phyloP scores from a whole-genome alignment of 1,140 invertebrate species.

The Eriosoma lanigerum region DNA sequence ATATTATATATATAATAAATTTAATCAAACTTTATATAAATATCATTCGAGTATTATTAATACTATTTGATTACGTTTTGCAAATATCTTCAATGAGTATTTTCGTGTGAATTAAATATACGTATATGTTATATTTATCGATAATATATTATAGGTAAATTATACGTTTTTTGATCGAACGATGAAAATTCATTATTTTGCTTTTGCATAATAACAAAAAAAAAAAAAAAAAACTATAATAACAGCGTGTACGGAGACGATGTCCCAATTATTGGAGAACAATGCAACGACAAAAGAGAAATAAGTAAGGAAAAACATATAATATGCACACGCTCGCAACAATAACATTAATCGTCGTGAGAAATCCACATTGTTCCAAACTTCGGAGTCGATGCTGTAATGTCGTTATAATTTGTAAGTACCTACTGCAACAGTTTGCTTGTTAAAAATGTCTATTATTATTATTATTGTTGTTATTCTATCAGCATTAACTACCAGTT shows the following conservation, averaged over 20 bases:
- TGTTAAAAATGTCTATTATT: slow-evolving; percentile 35
- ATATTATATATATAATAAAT: too few species aligned
- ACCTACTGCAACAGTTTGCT: not conserved
- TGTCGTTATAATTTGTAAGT: not conserved
- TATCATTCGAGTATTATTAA: too few species aligned
- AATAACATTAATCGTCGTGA: slow-evolving; percentile 24
- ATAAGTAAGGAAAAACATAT: not conserved
- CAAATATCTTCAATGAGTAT: too few species aligned
- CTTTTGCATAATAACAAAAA: not conserved
- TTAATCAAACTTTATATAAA: too few species aligned
- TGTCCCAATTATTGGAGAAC: slow-evolving; percentile 45
- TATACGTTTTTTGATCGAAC: not conserved
- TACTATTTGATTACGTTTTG: too few species aligned
- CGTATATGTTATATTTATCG: too few species aligned
- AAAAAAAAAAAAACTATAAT: not conserved
- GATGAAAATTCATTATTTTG: not conserved
- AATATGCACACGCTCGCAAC: not conserved
- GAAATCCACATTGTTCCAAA: slow-evolving; percentile 36
- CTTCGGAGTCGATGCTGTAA: slow-evolving; percentile 18
- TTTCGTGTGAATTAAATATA: too few species aligned
- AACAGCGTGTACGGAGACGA: not conserved
- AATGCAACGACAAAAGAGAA: slow-evolving; percentile 25
- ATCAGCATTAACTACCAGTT: not conserved
- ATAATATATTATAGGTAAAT: too few species aligned
- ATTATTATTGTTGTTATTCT: not conserved